Conservation (phyloP, 2,113 vertebrate species). For the Petaurus breviceps region DNA sequence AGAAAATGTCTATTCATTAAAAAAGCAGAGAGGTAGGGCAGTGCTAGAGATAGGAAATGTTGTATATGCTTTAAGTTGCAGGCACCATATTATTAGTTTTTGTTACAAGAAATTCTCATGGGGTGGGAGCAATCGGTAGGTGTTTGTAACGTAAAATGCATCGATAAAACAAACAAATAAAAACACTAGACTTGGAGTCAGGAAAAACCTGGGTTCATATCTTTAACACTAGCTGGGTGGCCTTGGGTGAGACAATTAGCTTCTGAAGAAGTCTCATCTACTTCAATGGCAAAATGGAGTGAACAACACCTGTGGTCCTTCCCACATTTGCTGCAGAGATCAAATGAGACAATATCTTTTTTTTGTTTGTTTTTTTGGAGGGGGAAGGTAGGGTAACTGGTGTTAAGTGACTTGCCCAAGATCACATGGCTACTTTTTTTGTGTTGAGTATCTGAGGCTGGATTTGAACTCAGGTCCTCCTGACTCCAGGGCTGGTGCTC, state of each 20-base stretch:
- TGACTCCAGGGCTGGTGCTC: too few species aligned
- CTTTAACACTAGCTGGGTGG: neutral
- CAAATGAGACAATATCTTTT: too few species aligned
- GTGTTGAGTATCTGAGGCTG: too few species aligned
- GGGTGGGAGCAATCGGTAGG: neutral
- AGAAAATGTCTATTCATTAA: neutral
- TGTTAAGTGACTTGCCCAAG: too few species aligned
- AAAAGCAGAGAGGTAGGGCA: neutral
- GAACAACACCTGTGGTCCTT: too few species aligned
- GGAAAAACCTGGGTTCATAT: neutral
- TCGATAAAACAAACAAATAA: neutral
- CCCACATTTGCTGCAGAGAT: too few species aligned
- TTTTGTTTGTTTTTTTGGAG: too few species aligned
- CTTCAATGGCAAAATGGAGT: neutral
- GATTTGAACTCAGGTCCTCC: too few species aligned
- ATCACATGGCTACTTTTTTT: too few species aligned
- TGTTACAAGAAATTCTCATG: neutral
- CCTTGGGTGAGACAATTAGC: neutral
- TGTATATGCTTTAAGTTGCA: neutral
- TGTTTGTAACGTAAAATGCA: neutral
- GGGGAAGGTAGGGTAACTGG: too few species aligned
- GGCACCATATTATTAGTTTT: neutral
- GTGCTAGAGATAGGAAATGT: neutral
- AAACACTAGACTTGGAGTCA: neutral
- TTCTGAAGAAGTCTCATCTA: neutral